Base-by-base conservation (phyloP, 2,113 vertebrate genomes). In the Callithrix jacchus region DNA sequence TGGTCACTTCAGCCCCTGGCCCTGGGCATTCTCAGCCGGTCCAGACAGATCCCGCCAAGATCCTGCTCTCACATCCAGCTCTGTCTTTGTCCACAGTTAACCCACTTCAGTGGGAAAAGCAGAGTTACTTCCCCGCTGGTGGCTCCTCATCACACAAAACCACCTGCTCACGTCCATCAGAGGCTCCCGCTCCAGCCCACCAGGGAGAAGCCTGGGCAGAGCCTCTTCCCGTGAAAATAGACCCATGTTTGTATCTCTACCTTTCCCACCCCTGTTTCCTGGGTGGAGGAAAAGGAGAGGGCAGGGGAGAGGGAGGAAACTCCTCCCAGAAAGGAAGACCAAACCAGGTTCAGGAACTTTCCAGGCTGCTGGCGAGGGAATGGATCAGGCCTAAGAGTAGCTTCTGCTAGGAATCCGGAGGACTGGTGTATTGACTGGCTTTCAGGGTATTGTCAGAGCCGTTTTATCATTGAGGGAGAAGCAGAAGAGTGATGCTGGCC, bases 81-180 rank as follows among this genome's bases (percentile, higher is more conserved):
- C 79, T 42, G 0, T 58, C 97, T 96, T 96, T 96, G 92, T 98
- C 47, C 96, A 93, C 42, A 80, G 97, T 97, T 94, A 94, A 93
- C 97, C 97, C 47, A 18, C 5, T 3, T 89, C 84, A 93, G 96
- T 97, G 98, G 87, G 97, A 93, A 97, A 98, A 98, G 96, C 96
- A 89, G 97, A 95, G 71, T 58, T 52, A 17, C 89, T 90, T 77
- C 74, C 97, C 76, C 71, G 71, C 17, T 56, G 58, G 1, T 30
- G 47, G 88, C 49, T 45, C 77, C 73, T 89, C 27, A 70, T 94
- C 95, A 35, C 93, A 87, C 97, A 95, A 95, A 94, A 84, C 97
- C 98, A 98, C 97, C 98, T 99, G 98, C 98, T 98, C 91, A 23
- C 54, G 89, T 98, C 98, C 97, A 0, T 98, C 98, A 97, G 92